Evolutionary conservation across 2,797 vertebrate species (phyloP), one percentile per base, ranked within the genome.

Genomic region (Microtus obscurus): DNA sequence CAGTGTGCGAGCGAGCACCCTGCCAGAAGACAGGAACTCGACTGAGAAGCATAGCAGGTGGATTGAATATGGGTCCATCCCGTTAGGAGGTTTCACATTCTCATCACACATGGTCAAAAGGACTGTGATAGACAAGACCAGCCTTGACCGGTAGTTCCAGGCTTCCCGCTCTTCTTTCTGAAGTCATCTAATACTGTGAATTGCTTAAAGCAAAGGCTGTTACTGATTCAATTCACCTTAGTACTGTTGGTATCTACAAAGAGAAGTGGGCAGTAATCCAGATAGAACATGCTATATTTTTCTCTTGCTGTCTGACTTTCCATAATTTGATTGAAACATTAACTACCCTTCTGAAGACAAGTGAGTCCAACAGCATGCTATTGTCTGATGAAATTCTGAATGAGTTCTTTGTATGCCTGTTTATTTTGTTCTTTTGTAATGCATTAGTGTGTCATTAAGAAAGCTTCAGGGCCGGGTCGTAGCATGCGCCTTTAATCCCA

Each of bases 11-110:
- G 83, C 25, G 65, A 71, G 96, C 93, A 96, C 45, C 21, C 89
- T 97, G 96, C 93, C 95, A 93, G 73, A 80, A 95, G 56, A 96
- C 88, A 87, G 78, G 93, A 96, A 92, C 67, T 73, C 87, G 13
- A 76, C 45, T 81, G 78, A 65, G 87, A 90, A 88, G 74, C 85
- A 43, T 51, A 88, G 67, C 81, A 97, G 48, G 78, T 86, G 83
- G 69, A 40, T 93, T 97, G 86, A 95, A 97, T 90, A 86, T 81
- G 90, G 51, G 61, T 73, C 86, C 0, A 1, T 65, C 53, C 61
- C 37, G 19, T 73, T 59, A 92, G 53, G 16, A 16, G 65, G 34
- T 91, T 59, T 53, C 6, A 11, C 48, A 59, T 43, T 87, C 65
- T 94, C 85, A 61, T 43, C 51, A 80, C 59, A 88, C 29, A 34